Evolutionary conservation across 2,888 invertebrate species (phyloP).

Genomic region (Drosophila paucipuncta): DNA sequence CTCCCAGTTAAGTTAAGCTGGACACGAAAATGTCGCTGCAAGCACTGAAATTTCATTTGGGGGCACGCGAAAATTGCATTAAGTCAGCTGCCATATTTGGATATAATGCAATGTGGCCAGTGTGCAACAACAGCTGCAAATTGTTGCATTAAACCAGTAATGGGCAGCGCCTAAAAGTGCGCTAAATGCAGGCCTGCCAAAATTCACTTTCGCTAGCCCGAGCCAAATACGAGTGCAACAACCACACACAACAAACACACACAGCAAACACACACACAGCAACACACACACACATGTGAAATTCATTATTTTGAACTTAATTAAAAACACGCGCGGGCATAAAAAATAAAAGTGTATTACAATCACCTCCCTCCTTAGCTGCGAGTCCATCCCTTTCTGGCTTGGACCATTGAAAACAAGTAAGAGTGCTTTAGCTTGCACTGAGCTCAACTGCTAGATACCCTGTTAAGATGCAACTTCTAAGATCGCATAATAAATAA

Average conservation of each 20-base stretch:
- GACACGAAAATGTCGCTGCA: conserved; percentile 52
- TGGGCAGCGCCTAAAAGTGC: conserved; percentile 51
- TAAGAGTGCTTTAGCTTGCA: neutral
- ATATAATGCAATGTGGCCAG: conserved; percentile 59
- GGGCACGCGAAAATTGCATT: conserved; percentile 72
- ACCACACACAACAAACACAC: conserved; percentile 14
- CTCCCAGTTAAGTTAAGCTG: conserved; percentile 33
- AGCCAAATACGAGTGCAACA: conserved; percentile 18
- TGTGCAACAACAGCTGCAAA: conserved; percentile 33
- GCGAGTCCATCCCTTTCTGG: conserved; percentile 5
- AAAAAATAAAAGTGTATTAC: conserved; percentile 55
- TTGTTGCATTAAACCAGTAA: conserved; percentile 36
- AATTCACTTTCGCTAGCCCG: conserved; percentile 52
- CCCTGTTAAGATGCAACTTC: neutral
- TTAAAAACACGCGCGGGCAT: conserved; percentile 75
- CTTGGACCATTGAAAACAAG: conserved; percentile 11
- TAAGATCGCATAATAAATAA: rapidly evolving
- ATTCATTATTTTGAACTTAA: conserved; percentile 83
- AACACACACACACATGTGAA: conserved; percentile 27
- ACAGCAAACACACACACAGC: neutral
- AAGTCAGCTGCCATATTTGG: conserved; percentile 64
- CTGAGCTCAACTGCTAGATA: neutral
- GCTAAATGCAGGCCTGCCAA: conserved; percentile 37
- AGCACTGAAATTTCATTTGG: conserved; percentile 54
- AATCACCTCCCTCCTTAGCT: conserved; percentile 3